Evolutionary conservation across 2,888 invertebrate species (phyloP), one percentile per base, ranked within the genome.

Genomic region (Ariolimax columbianus): DNA sequence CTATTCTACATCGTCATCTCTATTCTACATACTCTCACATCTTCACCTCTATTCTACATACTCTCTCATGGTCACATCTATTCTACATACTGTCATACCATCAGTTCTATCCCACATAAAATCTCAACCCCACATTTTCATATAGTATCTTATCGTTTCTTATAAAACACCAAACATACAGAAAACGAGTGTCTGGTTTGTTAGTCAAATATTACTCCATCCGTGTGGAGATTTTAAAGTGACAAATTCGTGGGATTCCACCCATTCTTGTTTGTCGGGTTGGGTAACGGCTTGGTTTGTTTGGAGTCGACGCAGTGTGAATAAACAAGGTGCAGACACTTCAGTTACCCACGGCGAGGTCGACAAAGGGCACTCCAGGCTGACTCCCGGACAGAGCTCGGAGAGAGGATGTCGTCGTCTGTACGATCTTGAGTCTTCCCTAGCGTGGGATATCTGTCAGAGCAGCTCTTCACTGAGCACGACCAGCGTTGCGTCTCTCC

Each of bases 251-350:
- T 14, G 23, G 33, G 14, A 66, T 66, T 66, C 19, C 14, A 30
- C 17, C 33, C 66, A 23, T 7, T 33, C 33, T 0, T 66, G 33
- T 30, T 66, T 66, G 33, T 14, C 33, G n/a, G 66, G 66, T 66
- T 66, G 0, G 33, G 66, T 11, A 33, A 30, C 66, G 33, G 11
- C 30, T 66, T 66, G 33, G 66, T 63, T 11, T 63, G 17, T 38
- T 78, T 6, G 0, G 17, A 30, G n/a, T 23, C 17, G 59, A 59
- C 66, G 17, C 40, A 40, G 82, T 82, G 82, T 63, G 82, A 82
- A 75, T 43, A 7, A 75, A 51, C 82, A 73, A 73, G 73, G 33
- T 82, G 82, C 40, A 43, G 38, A 30, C 82, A 82, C 82, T 82
- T 51, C 73, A 75, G 51, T 23, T 38, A 55, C 36, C 30, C 55